These are phyloP conservation scores for Leucania comma DNA, from an alignment of 2,888 invertebrate genomes.

Conservation along the genomic window DNA sequence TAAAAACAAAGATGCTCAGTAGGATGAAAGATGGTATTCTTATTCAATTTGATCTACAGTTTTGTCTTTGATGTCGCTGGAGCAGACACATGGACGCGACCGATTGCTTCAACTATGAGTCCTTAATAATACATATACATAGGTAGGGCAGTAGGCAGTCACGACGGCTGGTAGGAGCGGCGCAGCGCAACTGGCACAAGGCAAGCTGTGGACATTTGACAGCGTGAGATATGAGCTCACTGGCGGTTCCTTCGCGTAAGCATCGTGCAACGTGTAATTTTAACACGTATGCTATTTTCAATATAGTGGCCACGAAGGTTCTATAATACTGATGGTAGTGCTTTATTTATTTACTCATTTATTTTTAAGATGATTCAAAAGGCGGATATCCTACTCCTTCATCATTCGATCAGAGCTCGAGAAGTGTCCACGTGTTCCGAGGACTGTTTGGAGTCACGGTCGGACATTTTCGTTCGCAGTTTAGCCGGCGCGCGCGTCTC, in stretches of 20 bases:
- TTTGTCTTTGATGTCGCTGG: neutral
- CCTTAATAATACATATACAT: neutral
- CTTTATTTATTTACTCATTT: neutral
- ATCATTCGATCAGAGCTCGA: neutral
- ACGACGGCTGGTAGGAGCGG: constrained; percentile 20
- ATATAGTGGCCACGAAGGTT: neutral
- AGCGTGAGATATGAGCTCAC: constrained; percentile 12
- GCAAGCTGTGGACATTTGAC: constrained; percentile 69
- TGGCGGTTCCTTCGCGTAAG: neutral
- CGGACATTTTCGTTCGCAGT: neutral
- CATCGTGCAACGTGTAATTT: neutral
- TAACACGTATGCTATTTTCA: neutral
- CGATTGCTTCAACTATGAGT: no score
- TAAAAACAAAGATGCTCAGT: neutral
- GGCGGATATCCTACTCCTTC: neutral
- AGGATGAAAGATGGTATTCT: neutral
- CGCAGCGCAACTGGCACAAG: constrained; percentile 66
- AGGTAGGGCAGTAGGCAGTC: neutral
- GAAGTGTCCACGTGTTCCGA: neutral
- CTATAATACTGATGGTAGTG: neutral
- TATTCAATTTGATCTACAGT: neutral
- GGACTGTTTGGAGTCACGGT: constrained; percentile 1
- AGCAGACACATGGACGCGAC: neutral
- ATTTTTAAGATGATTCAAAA: neutral
- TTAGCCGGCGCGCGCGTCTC: neutral